These are phyloP conservation scores for Maniola jurtina DNA, from an alignment of 1,140 invertebrate genomes.

Conservation along the genomic window DNA sequence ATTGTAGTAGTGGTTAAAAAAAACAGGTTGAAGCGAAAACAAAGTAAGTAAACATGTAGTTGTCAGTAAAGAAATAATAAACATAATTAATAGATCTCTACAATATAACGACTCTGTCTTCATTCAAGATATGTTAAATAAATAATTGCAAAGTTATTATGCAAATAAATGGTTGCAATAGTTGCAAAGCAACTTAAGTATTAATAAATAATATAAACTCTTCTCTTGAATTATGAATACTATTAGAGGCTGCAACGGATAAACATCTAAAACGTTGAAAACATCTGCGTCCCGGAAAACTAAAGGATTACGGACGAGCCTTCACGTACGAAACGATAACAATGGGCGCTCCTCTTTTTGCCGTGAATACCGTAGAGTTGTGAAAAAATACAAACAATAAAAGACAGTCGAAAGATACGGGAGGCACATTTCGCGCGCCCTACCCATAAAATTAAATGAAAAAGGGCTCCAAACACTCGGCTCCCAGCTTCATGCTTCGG, in stretches of 20 bases:
- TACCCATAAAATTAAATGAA: slow-evolving; percentile 47
- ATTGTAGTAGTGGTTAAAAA: no score
- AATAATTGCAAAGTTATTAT: no score
- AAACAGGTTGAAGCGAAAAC: no score
- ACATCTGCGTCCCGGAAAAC: slow-evolving; percentile 38
- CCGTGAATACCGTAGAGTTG: slow-evolving; percentile 38
- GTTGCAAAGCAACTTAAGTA: slow-evolving; percentile 7
- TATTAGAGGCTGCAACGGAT: slow-evolving; percentile 31
- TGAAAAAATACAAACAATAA: slow-evolving; percentile 49
- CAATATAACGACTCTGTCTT: no score
- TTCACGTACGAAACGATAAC: slow-evolving; percentile 39
- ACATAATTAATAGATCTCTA: no score
- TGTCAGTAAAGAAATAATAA: no score
- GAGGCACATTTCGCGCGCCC: slow-evolving; percentile 39
- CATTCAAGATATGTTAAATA: no score
- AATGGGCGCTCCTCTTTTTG: slow-evolving; percentile 38
- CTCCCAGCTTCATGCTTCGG: slow-evolving; percentile 14
- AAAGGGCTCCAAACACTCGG: slow-evolving; percentile 33
- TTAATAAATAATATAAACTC: background rate
- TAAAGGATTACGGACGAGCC: slow-evolving; percentile 39
- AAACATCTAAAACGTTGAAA: slow-evolving; percentile 34
- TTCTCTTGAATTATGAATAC: slow-evolving; percentile 26
- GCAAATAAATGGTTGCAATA: slow-evolving; percentile 1
- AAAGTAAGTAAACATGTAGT: no score
- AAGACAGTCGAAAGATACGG: slow-evolving; percentile 36